Base-by-base conservation (phyloP, 2,888 invertebrate genomes). In the Panopea generosa region DNA sequence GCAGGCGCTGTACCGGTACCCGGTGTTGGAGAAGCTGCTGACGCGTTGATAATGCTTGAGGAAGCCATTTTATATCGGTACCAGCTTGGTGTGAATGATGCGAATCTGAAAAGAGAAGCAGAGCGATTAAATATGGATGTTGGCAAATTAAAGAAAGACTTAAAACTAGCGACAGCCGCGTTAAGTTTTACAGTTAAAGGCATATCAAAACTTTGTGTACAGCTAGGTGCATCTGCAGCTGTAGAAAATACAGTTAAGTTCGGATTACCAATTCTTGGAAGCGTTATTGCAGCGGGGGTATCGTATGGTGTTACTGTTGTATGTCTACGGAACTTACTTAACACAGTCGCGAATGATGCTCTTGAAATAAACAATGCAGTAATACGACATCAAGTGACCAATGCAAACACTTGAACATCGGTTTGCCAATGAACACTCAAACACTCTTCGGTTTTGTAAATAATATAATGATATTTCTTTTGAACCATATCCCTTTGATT, bases 61-160 rank as follows among this genome's bases (percentile, higher is more conserved):
- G 67, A 66, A 50, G 53, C 52, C n/a, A 11, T 24, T 16, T 73
- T 67, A 33, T 73, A 73, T 38, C 20, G 49, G 55, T 22, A 60
- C 16, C 66, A 66, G 60, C 52, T 61, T 53, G 62, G 62, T 18
- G 3, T 69, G 14, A 62, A 69, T 16, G 69, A 62, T 14, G 9
- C 9, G 14, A 26, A 29, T 26, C 29, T 53, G 4, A 16, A 4
- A 16, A 20, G 16, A 47, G 6, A 33, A 11, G 33, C 33, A 33
- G 33, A 33, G 33, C 4, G 6, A 33, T 33, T 33, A 33, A 33
- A 33, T n/a, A 33, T 11, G 4, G 11, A 4, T 11, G 11, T 33
- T 33, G 11, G 33, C 4, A 11, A 33, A 7, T 33, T 33, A 7
- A 4, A 33, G 11, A 33, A 33, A 33, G 33, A 33, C 33, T 7